Evolutionary conservation across 1,140 invertebrate genomes (phyloP).

Genomic region (Heliconius nattereri): DNA sequence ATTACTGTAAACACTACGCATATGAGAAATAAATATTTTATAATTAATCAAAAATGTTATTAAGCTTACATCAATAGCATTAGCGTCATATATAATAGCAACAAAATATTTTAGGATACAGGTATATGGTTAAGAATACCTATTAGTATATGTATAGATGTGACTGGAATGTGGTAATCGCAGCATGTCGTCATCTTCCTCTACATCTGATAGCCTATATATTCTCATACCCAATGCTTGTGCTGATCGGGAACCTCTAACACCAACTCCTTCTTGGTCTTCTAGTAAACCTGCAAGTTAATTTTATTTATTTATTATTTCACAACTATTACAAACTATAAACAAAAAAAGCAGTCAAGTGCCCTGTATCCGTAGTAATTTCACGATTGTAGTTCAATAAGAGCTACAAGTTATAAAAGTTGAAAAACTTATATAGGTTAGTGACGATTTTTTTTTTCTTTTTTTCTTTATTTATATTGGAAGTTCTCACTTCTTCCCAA

Average conservation of each 20-base stretch:
- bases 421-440: too few relatives aligned
- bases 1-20: conserved; percentile 24
- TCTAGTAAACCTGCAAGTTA: conserved; percentile 88
- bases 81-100: background rate
- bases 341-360: too few relatives aligned
- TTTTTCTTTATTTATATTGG: too few relatives aligned
- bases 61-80: conserved; percentile 11
- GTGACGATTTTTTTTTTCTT: too few relatives aligned
- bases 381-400: too few relatives aligned
- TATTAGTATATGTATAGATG: conserved; percentile 94
- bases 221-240: conserved; percentile 89
- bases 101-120: conserved; percentile 1
- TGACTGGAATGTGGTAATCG: conserved; percentile 89
- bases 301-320: too few relatives aligned
- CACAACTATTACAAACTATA: too few relatives aligned
- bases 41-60: conserved; percentile 8
- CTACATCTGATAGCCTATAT: conserved; percentile 92
- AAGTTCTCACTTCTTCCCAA: too few relatives aligned
- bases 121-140: conserved; percentile 47
- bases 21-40: conserved; percentile 12
- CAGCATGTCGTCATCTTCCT: conserved; percentile 92
- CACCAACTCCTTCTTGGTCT: conserved; percentile 94
- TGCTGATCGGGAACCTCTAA: conserved; percentile 89
- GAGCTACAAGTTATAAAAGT: too few relatives aligned
- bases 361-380: too few relatives aligned